phyloP scores from a whole-genome alignment of 2,888 invertebrate genomes.

The Ernsta delagoae region DNA sequence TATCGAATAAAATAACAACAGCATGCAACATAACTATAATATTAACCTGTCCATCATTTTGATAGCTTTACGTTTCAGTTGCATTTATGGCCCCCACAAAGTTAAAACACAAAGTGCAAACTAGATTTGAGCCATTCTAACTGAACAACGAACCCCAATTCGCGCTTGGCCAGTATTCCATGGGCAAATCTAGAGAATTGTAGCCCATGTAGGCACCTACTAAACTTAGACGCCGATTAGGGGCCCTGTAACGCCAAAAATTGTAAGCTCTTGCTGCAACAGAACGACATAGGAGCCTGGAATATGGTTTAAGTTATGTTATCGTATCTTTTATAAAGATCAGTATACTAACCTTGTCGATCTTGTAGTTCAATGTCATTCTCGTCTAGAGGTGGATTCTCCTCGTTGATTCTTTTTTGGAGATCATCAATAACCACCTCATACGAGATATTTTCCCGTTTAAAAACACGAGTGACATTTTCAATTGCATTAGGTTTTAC shows the following conservation, averaged over 20 bases:
- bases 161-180: conserved; percentile 86
- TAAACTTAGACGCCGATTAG: conserved; percentile 69
- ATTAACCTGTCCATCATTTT: conserved; percentile 9
- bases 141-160: conserved; percentile 86
- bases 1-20: conserved; percentile 24
- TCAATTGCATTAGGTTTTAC: conserved; percentile 87
- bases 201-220: conserved; percentile 81
- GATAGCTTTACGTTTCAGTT: conserved; percentile 6
- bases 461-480: conserved; percentile 86
- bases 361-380: conserved; percentile 88
- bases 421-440: conserved; percentile 91
- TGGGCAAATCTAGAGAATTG: conserved; percentile 81
- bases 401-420: conserved; percentile 91
- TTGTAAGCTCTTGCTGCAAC: conserved; percentile 84
- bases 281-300: conserved; percentile 73
- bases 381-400: conserved; percentile 89
- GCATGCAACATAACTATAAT: conserved; percentile 23
- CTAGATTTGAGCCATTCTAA: conserved; percentile 49
- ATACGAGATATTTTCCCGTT: conserved; percentile 86
- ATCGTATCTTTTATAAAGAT: background rate
- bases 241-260: conserved; percentile 85
- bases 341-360: conserved; percentile 84
- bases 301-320: conserved; percentile 49
- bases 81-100: background rate
- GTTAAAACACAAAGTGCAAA: conserved; percentile 36